Conservation (phyloP, 2,797 vertebrate genomes). For the Semaprochilodus insignis region DNA sequence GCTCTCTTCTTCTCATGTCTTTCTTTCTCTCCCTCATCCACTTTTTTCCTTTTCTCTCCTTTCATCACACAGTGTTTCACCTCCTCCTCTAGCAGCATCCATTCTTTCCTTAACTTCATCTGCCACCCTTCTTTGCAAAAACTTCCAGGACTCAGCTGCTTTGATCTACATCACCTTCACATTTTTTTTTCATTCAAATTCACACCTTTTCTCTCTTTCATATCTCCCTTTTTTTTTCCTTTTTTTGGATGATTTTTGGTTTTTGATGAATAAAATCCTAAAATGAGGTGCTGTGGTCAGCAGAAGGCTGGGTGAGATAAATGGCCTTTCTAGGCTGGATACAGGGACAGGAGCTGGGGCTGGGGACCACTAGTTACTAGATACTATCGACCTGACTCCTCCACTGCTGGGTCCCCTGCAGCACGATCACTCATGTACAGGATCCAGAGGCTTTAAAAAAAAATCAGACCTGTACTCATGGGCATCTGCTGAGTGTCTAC, state of each 20-base stretch:
- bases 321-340: slow-evolving; percentile 27
- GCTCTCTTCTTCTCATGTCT: background rate
- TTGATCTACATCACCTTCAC: slow-evolving; percentile 18
- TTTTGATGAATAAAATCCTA: slow-evolving; percentile 44
- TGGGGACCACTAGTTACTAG: slow-evolving; percentile 13
- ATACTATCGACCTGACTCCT: slow-evolving; percentile 15
- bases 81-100: background rate
- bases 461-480: slow-evolving; percentile 13
- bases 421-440: background rate
- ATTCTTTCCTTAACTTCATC: background rate
- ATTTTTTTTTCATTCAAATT: background rate
- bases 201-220: no score
- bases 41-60: background rate
- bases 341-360: background rate
- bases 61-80: background rate
- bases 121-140: slow-evolving; percentile 26
- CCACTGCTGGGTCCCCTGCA: background rate
- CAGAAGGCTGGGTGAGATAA: slow-evolving; percentile 18
- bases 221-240: no score
- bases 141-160: slow-evolving; percentile 9
- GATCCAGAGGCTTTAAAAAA: slow-evolving; percentile 19
- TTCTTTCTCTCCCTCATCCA: background rate
- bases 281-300: background rate
- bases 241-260: slow-evolving; percentile 20
- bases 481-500: slow-evolving; percentile 36